A percentile compares a stretch with the other conserved stretches of the same genome.
phyloP scores from a whole-genome alignment of 2,888 invertebrate genomes.

The Elaeidobius kamerunicus region DNA sequence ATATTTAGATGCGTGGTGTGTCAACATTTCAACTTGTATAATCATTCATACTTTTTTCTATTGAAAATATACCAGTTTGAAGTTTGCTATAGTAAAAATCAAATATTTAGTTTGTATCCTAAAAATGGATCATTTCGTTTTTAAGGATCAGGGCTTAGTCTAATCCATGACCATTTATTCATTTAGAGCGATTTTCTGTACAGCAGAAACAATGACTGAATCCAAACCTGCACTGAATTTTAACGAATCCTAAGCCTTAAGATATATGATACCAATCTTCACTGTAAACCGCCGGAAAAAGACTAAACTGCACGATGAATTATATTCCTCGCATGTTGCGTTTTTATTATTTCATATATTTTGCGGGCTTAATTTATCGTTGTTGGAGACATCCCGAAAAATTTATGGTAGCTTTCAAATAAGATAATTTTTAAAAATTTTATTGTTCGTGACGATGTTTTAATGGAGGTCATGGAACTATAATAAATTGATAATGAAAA shows the following conservation, averaged over 20 bases:
- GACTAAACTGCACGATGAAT: constrained; percentile 24
- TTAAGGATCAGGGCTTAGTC: no score
- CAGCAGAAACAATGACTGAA: constrained; percentile 18
- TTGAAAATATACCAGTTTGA: not conserved
- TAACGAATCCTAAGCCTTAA: constrained; percentile 24
- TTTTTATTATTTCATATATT: constrained; percentile 30
- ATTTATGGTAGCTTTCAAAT: not conserved
- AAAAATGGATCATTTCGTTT: no score
- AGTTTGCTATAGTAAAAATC: no score
- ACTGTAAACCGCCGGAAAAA: constrained; percentile 25
- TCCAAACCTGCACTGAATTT: constrained; percentile 26
- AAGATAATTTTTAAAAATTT: not conserved
- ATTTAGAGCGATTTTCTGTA: constrained; percentile 1
- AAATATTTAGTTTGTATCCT: no score
- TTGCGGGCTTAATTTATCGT: constrained; percentile 19
- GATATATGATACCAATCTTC: constrained; percentile 31
- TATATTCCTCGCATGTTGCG: constrained; percentile 25
- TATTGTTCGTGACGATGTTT: not conserved
- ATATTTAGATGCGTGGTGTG: no score
- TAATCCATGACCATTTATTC: constrained; percentile 6
- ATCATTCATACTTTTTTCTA: not conserved
- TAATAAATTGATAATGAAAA: no score
- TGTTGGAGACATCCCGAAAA: constrained; percentile 8
- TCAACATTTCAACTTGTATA: no score
- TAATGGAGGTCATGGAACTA: no score